A percentile compares a stretch with the other conserved stretches of the same genome.
phyloP scores from a whole-genome alignment of 2,888 invertebrate genomes.

The Trisateles emortualis region DNA sequence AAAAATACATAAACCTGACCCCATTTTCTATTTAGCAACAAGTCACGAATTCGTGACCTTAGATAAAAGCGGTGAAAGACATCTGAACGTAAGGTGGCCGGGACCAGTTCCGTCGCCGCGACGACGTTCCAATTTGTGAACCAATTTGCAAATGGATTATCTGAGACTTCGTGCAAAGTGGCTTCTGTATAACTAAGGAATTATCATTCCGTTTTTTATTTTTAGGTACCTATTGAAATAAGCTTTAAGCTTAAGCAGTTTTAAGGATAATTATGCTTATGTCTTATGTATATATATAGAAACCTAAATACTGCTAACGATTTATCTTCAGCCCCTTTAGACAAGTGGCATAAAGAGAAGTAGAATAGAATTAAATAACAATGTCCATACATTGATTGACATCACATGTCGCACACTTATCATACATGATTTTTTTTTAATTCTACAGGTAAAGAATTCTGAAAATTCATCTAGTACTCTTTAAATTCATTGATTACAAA shows the following conservation, averaged over 20 bases:
- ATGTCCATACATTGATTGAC: too few species aligned
- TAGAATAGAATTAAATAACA: too few species aligned
- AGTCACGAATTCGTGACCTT: constrained; percentile 71
- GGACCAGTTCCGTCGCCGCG: constrained; percentile 5
- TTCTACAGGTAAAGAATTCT: too few species aligned
- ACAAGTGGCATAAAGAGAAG: too few species aligned
- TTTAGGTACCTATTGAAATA: not conserved
- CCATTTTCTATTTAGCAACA: constrained; percentile 52
- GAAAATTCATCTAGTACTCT: too few species aligned
- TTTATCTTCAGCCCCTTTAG: too few species aligned
- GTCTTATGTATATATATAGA: too few species aligned
- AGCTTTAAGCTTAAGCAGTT: not conserved
- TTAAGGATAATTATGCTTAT: too few species aligned
- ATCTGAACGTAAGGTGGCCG: constrained; percentile 20
- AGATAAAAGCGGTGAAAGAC: constrained; percentile 47
- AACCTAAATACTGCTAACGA: too few species aligned
- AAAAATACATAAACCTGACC: constrained; percentile 22
- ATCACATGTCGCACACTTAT: too few species aligned
- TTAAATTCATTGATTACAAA: too few species aligned
- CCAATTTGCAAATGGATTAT: constrained; percentile 22
- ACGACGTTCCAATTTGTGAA: constrained; percentile 23
- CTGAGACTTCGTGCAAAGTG: not conserved
- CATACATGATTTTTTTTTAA: too few species aligned
- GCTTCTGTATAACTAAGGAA: not conserved
- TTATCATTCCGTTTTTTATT: not conserved